Conservation (phyloP, 2,797 vertebrate genomes). For the Borostomias antarcticus region DNA sequence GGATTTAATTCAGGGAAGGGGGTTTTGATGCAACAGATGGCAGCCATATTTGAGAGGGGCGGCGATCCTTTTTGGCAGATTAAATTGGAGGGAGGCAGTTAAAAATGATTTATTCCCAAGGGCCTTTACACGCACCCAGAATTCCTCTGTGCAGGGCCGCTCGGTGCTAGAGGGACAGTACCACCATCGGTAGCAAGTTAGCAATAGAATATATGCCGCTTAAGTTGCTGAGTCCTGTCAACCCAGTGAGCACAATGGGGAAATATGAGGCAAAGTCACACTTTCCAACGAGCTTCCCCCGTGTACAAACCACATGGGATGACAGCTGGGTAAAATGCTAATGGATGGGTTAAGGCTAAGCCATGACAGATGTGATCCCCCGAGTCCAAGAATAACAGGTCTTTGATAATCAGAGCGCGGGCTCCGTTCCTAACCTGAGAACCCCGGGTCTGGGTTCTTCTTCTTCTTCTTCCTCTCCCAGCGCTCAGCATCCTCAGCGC, state of each 20-base stretch:
- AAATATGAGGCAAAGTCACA: too few species aligned
- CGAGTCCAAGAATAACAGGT: constrained; percentile 31
- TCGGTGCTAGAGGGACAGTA: neutral
- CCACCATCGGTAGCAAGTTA: neutral
- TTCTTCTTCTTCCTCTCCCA: constrained; percentile 94
- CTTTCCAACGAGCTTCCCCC: constrained; percentile 21
- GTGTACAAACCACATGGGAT: constrained; percentile 23
- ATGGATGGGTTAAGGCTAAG: constrained; percentile 20
- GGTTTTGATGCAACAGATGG: constrained; percentile 63
- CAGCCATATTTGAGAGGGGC: constrained; percentile 59
- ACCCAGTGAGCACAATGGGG: neutral
- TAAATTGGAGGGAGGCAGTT: constrained; percentile 45
- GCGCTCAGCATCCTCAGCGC: constrained; percentile 90
- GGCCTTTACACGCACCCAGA: constrained; percentile 26
- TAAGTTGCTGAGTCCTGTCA: neutral
- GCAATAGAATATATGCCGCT: neutral
- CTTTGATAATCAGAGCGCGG: neutral
- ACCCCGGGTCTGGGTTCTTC: constrained; percentile 93
- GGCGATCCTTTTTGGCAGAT: constrained; percentile 34
- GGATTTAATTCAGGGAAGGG: constrained; percentile 50
- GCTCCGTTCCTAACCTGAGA: constrained; percentile 82
- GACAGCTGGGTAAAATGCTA: constrained; percentile 10
- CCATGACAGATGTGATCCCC: constrained; percentile 7
- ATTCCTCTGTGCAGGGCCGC: neutral
- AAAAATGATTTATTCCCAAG: constrained; percentile 36